These are phyloP conservation scores for Paedocypris sp. DNA, from an alignment of 2,113 vertebrate genomes.

Conservation along the genomic window DNA sequence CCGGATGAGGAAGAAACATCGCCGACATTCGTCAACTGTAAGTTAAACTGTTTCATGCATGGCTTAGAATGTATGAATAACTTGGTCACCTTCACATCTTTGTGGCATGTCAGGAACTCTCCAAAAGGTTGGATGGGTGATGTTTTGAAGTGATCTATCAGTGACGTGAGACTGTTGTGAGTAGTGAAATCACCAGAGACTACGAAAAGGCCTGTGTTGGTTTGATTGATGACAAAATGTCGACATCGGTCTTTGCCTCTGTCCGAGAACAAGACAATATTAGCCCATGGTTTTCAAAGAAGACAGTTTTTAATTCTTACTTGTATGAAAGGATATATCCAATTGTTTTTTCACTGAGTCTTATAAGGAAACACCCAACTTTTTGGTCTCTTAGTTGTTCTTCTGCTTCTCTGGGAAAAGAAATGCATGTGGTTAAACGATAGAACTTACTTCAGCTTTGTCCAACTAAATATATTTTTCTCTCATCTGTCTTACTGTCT, in stretches of 20 bases:
- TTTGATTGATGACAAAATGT: conserved; percentile 73
- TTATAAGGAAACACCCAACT: conserved; percentile 69
- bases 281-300: background rate
- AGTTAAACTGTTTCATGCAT: too few relatives aligned
- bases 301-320: conserved; percentile 46
- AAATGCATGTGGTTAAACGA: too few relatives aligned
- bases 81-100: background rate
- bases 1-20: too few relatives aligned
- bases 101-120: conserved; percentile 59
- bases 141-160: conserved; percentile 63
- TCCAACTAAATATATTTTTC: too few relatives aligned
- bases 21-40: too few relatives aligned
- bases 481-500: conserved; percentile 59
- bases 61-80: background rate
- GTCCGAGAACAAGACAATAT: background rate
- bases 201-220: conserved; percentile 50
- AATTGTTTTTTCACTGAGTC: conserved; percentile 67
- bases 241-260: conserved; percentile 71
- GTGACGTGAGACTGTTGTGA: conserved; percentile 51
- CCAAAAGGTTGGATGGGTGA: conserved; percentile 66
- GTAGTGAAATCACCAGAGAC: conserved; percentile 58
- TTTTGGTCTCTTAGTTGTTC: conserved; percentile 60
- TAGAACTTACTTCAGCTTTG: too few relatives aligned
- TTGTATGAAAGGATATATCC: conserved; percentile 77
- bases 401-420: conserved; percentile 63